Percentiles rank a stretch among this genome's conserved stretches.
Conservation (phyloP, 2,797 vertebrate genomes). For the Muscicapa comitata region DNA sequence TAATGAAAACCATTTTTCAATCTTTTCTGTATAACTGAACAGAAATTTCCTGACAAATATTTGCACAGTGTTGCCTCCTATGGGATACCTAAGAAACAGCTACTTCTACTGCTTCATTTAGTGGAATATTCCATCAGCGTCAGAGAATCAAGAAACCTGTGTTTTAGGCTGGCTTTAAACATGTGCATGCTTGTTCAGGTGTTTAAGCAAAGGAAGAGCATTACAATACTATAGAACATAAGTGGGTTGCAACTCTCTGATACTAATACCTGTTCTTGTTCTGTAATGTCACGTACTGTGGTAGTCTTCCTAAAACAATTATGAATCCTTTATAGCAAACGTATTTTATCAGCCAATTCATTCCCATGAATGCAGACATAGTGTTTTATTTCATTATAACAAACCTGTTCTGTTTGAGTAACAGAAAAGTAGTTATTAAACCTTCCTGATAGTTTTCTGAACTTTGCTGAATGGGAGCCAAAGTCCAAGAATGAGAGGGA, state of each 20-base stretch:
- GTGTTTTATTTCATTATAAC: not conserved
- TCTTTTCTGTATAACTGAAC: not conserved
- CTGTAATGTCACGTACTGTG: not conserved
- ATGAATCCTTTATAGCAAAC: not conserved
- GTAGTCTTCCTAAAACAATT: not conserved
- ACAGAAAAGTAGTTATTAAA: slow-evolving; percentile 14
- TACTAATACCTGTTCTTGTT: not conserved
- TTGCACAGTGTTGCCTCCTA: not conserved
- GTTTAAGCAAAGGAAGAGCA: not conserved
- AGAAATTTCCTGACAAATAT: not conserved
- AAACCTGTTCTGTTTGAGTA: not conserved
- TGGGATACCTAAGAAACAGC: not conserved
- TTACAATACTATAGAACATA: not conserved
- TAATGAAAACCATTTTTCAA: not conserved
- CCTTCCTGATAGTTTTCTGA: not conserved
- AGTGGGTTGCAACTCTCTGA: not conserved
- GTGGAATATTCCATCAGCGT: not conserved
- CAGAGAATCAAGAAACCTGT: not conserved
- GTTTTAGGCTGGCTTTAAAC: not conserved
- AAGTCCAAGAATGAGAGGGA: not conserved
- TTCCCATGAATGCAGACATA: not conserved
- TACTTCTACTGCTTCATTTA: not conserved
- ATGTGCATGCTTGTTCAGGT: not conserved
- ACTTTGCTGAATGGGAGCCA: not conserved
- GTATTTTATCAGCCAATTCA: not conserved